These are phyloP conservation scores for Leucoraja erinaceus DNA, from an alignment of 2,113 vertebrate species.

Conservation along the genomic window DNA sequence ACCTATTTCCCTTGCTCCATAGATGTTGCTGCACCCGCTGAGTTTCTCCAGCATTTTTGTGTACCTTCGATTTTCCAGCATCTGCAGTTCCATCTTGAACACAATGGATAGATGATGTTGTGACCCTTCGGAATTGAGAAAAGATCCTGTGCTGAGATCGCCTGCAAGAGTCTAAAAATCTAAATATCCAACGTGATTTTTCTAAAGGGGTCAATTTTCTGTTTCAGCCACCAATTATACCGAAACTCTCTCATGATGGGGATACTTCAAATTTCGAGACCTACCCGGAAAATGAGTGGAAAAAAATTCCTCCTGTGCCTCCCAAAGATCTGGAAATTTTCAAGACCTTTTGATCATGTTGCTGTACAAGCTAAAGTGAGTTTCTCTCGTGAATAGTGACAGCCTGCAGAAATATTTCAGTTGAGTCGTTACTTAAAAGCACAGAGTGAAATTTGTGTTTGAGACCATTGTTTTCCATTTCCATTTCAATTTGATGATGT, in stretches of 20 bases:
- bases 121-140: too few relatives aligned
- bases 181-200: background rate
- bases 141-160: too few relatives aligned
- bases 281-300: slow-evolving; percentile 87
- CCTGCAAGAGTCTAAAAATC: too few relatives aligned
- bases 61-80: too few relatives aligned
- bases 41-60: too few relatives aligned
- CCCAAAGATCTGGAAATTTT: slow-evolving; percentile 83
- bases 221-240: slow-evolving; percentile 79
- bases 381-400: background rate
- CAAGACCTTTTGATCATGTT: slow-evolving; percentile 86
- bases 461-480: background rate
- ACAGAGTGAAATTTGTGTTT: background rate
- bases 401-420: background rate
- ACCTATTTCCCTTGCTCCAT: too few relatives aligned
- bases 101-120: too few relatives aligned
- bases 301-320: slow-evolving; percentile 63
- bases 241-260: slow-evolving; percentile 79
- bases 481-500: background rate
- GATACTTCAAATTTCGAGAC: slow-evolving; percentile 96
- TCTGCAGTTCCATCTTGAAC: too few relatives aligned
- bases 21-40: too few relatives aligned
- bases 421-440: background rate
- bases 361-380: slow-evolving; percentile 42
- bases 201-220: slow-evolving; percentile 15